A percentile compares a stretch with the other conserved stretches of the same genome.
Conservation (phyloP, 2,113 vertebrate genomes). For the Neogobius melanostomus region DNA sequence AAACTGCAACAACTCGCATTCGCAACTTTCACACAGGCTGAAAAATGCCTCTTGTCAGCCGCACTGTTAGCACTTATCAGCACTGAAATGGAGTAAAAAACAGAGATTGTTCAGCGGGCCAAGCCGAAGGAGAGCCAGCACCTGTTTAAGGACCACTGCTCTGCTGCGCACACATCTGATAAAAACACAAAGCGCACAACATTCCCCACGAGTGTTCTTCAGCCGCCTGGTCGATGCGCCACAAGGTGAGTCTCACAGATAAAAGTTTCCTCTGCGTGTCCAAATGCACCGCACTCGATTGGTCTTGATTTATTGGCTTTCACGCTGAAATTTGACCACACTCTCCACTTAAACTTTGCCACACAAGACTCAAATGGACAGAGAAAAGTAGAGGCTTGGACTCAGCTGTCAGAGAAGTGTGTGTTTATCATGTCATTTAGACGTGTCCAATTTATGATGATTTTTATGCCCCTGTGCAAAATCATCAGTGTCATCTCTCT, state of each 20-base stretch:
- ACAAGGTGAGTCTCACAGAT: slow-evolving; percentile 16
- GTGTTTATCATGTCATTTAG: too few species aligned
- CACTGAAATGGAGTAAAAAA: slow-evolving; percentile 4
- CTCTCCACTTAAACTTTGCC: neutral
- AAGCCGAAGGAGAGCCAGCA: neutral
- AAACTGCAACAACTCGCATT: neutral
- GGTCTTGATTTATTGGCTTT: slow-evolving; percentile 13
- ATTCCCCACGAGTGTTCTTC: slow-evolving; percentile 8
- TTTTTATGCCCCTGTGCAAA: neutral
- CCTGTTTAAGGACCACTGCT: slow-evolving; percentile 6
- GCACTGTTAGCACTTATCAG: slow-evolving; percentile 9
- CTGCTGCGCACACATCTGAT: neutral
- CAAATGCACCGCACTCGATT: slow-evolving; percentile 19
- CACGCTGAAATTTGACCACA: slow-evolving; percentile 4
- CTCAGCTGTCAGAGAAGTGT: too few species aligned
- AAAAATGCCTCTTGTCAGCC: slow-evolving; percentile 6
- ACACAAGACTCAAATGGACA: neutral
- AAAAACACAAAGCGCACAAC: slow-evolving; percentile 1
- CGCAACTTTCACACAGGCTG: neutral
- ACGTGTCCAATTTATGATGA: too few species aligned
- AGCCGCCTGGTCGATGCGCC: slow-evolving; percentile 35
- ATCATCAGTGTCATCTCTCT: neutral
- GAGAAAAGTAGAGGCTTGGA: too few species aligned
- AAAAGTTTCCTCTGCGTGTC: slow-evolving; percentile 25
- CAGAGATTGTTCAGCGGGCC: neutral